Evolutionary conservation across 2,888 invertebrate species (phyloP), one percentile per base, ranked within the genome.

Genomic region (Diarsia mendica): DNA sequence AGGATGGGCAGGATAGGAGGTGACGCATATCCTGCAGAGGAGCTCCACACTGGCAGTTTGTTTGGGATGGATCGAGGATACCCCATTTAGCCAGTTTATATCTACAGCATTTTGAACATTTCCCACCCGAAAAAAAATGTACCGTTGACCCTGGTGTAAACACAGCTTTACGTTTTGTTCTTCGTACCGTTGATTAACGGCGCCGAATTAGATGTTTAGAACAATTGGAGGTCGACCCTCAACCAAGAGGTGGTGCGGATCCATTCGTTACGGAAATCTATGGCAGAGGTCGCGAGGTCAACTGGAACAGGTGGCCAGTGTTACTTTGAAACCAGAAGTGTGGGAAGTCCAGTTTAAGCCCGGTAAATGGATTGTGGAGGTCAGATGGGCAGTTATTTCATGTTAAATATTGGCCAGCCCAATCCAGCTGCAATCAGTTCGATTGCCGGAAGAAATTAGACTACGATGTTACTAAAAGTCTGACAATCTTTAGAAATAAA

Each of bases 201-300:
- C 68, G 68, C n/a, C 65, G 61, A 80, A 69, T 75, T 58, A 61
- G 49, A 55, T 69, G 60, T 28, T 53, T 33, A 73, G 44, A 55
- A 46, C 53, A 80, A 69, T 75, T 66, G 80, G 23, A 79, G 76
- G 79, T 53, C 68, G 61, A 20, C 15, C 13, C 20, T 39, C 58
- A 49, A 5, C 44, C 63, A 44, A 63, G 20, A n/a, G 48, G 60
- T 69, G 61, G 44, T 64, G 46, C 39, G 49, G 46, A 75, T 69
- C 13, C 44, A 80, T 79, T 79, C 33, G 75, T 23, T 55, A 51
- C 63, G 75, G 69, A 49, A 55, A 75, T 80, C 48, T 49, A 6
- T 23, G 18, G 13, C 15, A 46, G 55, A 80, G 79, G 80, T 66
- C 80, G 66, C n/a, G 49, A 58, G 68, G 69, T 61, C 66, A 44